These are phyloP conservation scores for Callorhinus ursinus DNA, from an alignment of 2,113 vertebrate genomes.

Conservation along the genomic window DNA sequence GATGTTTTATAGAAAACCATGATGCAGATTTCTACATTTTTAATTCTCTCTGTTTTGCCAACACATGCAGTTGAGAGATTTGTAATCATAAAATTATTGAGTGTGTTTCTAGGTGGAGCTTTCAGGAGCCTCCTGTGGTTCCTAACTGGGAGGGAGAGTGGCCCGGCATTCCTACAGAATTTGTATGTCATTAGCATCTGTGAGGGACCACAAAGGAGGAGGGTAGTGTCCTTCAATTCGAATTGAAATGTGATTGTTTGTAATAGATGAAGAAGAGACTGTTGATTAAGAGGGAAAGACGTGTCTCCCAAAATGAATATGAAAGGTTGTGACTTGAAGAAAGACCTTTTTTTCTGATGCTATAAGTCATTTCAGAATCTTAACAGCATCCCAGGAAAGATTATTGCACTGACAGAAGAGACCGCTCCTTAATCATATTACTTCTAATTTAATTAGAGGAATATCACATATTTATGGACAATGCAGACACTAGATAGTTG, in stretches of 20 bases:
- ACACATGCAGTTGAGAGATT: background rate
- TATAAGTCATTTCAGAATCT: background rate
- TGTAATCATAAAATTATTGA: background rate
- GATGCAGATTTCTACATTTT: background rate
- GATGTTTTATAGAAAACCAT: background rate
- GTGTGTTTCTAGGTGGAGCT: background rate
- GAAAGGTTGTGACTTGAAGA: slow-evolving; percentile 1
- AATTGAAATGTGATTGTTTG: background rate
- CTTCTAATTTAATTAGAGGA: background rate
- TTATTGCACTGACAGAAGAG: slow-evolving; percentile 1
- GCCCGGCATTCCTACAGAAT: background rate
- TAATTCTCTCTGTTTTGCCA: slow-evolving; percentile 21
- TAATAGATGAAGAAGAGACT: background rate
- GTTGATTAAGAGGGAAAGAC: background rate
- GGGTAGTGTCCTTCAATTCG: background rate
- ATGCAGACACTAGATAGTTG: background rate
- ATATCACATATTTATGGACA: background rate
- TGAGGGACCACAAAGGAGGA: background rate
- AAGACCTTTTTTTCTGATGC: background rate
- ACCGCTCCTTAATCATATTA: background rate
- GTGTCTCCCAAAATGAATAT: background rate
- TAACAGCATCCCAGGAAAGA: background rate
- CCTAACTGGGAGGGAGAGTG: background rate
- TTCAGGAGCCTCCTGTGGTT: background rate
- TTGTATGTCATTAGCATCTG: background rate